Base-by-base conservation (phyloP, 2,797 vertebrate species). In the Sebastolobus altivelis region DNA sequence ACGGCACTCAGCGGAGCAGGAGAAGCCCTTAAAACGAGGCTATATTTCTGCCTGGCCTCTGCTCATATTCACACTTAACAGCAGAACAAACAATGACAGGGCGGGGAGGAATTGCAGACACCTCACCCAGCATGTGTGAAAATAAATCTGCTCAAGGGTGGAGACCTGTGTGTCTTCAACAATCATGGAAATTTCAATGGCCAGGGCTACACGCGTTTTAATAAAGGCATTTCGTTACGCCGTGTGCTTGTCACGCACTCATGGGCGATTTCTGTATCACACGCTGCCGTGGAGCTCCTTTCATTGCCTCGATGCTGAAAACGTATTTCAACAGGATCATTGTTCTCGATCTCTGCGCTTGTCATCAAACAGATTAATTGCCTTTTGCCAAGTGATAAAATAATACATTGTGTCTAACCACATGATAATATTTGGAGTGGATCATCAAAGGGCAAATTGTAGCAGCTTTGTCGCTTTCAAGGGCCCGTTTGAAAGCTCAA, bases 81-180 rank as follows among this genome's bases (percentile, higher is more conserved):
- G 93, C 92, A 96, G 93, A 95, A 92, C 93, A 95, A 96, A 96
- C 95, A 95, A 95, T 93, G 92, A 93, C 93, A 93, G 93, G 94
- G 94, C 13, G 88, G 93, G 93, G 94, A 95, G 93, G 93, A 93
- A 93, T 94, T 93, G 92, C 93, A 94, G 94, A 95, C 95, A 95
- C 94, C 94, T 95, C 94, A 94, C 95, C 94, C 94, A 91, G 92
- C 94, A 95, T 94, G 94, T 96, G 94, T 95, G 95, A 96, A 96
- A 96, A 96, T 95, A 96, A 95, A 96, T 94, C 91, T 90, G 89
- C 90, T 92, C 83, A 66, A 94, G 94, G 95, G 95, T 89, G 95
- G 94, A 94, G 94, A 94, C 85, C 87, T 87, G 90, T 90, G 93
- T 93, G 92, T 96, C 94, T 92, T 95, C 84, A 80, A 85, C 88